These are phyloP conservation scores for Triplophysa rosa DNA, from an alignment of 2,113 vertebrate species.

Conservation along the genomic window DNA sequence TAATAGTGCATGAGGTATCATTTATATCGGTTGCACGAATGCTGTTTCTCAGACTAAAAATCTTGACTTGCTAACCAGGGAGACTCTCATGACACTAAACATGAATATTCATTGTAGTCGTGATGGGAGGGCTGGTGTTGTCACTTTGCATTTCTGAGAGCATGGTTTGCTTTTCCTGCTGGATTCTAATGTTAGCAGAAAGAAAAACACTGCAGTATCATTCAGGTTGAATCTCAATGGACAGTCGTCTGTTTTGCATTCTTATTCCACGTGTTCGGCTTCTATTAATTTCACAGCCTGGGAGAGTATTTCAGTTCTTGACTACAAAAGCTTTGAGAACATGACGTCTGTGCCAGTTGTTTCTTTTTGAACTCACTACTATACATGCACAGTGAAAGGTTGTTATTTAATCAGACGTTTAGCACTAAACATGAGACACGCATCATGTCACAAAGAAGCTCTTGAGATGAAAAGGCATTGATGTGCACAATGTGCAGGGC, in stretches of 20 bases:
- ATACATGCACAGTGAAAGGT: background rate
- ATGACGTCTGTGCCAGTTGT: background rate
- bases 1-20: no score
- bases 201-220: background rate
- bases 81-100: background rate
- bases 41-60: background rate
- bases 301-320: background rate
- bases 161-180: slow-evolving; percentile 16
- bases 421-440: slow-evolving; percentile 36
- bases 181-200: slow-evolving; percentile 24
- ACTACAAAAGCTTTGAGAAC: slow-evolving; percentile 25
- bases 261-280: background rate
- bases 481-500: background rate
- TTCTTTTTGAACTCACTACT: background rate
- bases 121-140: slow-evolving; percentile 17
- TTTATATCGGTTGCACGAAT: no score
- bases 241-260: slow-evolving; percentile 6
- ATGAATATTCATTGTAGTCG: slow-evolving; percentile 31
- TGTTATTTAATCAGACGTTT: slow-evolving; percentile 40
- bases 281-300: slow-evolving; percentile 11
- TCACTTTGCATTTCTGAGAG: slow-evolving; percentile 29
- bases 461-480: slow-evolving; percentile 8
- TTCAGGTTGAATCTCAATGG: slow-evolving; percentile 29
- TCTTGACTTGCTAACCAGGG: background rate
- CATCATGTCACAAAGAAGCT: slow-evolving; percentile 12